Evolutionary conservation across 2,888 invertebrate genomes (phyloP).

Genomic region (Drosophila birchii): DNA sequence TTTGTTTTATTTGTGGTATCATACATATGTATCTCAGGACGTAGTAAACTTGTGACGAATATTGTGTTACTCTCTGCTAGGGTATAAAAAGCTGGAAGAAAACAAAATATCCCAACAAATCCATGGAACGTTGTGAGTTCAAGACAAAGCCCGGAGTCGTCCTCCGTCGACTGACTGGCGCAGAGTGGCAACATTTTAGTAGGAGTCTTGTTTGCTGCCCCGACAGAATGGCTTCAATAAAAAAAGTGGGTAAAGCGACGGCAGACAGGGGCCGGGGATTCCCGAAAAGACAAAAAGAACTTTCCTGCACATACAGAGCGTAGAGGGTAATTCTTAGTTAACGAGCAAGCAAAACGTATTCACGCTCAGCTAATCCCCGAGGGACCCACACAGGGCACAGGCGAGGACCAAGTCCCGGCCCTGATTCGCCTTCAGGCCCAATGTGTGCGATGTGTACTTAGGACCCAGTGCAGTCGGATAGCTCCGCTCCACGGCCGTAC

Average conservation of each 20-base stretch:
- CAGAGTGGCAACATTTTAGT: constrained; percentile 31
- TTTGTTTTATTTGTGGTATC: not conserved
- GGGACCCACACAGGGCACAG: constrained; percentile 39
- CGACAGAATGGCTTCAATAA: constrained; percentile 62
- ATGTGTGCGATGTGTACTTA: constrained; percentile 50
- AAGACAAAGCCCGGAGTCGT: not conserved
- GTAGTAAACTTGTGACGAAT: not conserved
- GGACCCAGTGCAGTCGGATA: constrained; percentile 54
- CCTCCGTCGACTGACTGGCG: constrained; percentile 7
- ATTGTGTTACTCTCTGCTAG: not conserved
- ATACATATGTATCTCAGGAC: not conserved
- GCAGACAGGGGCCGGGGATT: constrained; percentile 31
- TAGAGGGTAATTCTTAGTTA: constrained; percentile 77
- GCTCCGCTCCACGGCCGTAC: constrained; percentile 60
- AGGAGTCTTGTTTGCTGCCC: constrained; percentile 14
- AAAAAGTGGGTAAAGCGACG: constrained; percentile 59
- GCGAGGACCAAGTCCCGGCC: not conserved
- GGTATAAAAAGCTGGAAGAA: not conserved
- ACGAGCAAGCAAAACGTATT: constrained; percentile 76
- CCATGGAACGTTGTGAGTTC: not conserved
- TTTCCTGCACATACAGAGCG: constrained; percentile 20
- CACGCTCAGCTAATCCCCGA: constrained; percentile 69
- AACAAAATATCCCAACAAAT: not conserved
- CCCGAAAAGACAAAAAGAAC: constrained; percentile 19
- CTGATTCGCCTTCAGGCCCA: constrained; percentile 31